phyloP scores from a whole-genome alignment of 2,113 vertebrate genomes.

The Microtus ochrogaster region DNA sequence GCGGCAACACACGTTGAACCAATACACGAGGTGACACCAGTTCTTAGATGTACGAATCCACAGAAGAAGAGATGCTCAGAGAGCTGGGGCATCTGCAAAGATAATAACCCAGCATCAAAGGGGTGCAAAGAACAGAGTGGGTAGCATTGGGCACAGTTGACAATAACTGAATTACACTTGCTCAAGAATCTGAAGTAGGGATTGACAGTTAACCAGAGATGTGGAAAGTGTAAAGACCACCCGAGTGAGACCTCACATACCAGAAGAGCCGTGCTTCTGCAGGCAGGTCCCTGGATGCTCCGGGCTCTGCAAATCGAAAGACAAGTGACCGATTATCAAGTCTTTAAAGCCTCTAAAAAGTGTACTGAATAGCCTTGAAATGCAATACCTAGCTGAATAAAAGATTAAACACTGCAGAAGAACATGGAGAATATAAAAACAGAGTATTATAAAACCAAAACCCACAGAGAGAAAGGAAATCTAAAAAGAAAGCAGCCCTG shows the following conservation, averaged over 20 bases:
- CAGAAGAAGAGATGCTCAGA: not conserved
- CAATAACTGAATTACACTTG: rapidly evolving
- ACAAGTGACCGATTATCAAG: not conserved
- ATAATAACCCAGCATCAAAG: not conserved
- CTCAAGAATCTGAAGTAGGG: not conserved
- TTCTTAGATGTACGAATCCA: not conserved
- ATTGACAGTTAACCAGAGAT: not conserved
- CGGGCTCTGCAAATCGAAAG: not conserved
- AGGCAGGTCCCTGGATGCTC: not conserved
- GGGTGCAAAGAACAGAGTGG: not conserved
- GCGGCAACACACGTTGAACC: not conserved
- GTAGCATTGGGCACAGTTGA: rapidly evolving
- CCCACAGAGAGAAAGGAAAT: not conserved
- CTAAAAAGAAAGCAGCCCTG: not conserved
- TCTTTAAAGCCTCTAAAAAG: not conserved
- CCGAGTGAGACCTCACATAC: not conserved
- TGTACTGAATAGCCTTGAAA: not conserved
- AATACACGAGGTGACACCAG: rapidly evolving
- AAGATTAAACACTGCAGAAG: not conserved
- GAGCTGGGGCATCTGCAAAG: not conserved
- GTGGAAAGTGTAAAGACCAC: not conserved
- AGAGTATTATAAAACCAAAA: not conserved
- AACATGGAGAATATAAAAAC: not conserved
- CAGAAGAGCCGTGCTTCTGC: not conserved
- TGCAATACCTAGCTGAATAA: not conserved